Base-by-base conservation (phyloP, 2,888 invertebrate species). In the Drosophila ustulata region DNA sequence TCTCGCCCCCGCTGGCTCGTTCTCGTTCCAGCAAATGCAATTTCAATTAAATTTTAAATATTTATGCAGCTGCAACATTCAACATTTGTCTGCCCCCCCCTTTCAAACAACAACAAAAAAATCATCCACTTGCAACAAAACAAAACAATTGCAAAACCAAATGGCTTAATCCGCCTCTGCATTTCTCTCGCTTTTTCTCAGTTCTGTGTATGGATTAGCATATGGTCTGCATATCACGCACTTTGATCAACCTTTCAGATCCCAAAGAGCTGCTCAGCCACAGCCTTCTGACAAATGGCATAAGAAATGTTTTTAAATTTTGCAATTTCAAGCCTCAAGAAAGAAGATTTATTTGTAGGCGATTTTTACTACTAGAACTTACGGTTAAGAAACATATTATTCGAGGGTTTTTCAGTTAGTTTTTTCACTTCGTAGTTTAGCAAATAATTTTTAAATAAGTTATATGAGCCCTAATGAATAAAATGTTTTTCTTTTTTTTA, bases 11-110 rank as follows among this genome's bases (percentile, higher is more conserved):
- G 6, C 46, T 47, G 56, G 51, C 64, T 61, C 46, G 63, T 18
- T 18, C 18, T 18, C 18, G 18, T 18, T 18, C 18, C 75, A 72
- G 64, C 78, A 75, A 89, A 87, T 78, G 82, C 83, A 83, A 87
- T 83, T 85, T 85, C 85, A 85, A 85, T 85, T 85, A 89, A 85
- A 85, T 88, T 85, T 85, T 89, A 85, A 85, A 85, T 85, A 85
- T 85, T 85, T 89, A 85, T 85, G 78, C 82, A 71, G 71, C 65
- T 66, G 66, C 67, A 66, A 56, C 64, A 78, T 18, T 1, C 18
- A 18, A 18, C 1, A 18, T 18, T 18, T 18, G 18, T 18, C 18
- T 18, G 1, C 18, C 18, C 18, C 18, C 18, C 18, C 18, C 18
- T 18, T 18, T 1, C 18, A 34, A 67, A 57, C 64, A 71, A 34